These are phyloP conservation scores for Craseonycteris thonglongyai DNA, from an alignment of 2,113 vertebrate genomes.

Conservation along the genomic window DNA sequence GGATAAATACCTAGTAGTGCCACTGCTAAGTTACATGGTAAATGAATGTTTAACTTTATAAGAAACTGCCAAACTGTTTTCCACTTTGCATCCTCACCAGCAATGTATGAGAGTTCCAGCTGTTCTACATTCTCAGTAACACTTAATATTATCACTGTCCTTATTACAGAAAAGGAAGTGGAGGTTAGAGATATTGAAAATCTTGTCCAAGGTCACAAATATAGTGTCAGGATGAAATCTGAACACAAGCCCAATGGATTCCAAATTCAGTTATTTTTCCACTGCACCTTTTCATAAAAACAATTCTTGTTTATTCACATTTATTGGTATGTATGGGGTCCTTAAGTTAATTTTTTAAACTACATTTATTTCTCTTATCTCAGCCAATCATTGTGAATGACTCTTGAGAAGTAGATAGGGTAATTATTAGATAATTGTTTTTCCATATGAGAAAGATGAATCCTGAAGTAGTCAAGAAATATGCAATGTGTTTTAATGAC, in stretches of 20 bases:
- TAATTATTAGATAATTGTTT: background rate
- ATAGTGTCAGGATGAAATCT: background rate
- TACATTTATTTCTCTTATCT: background rate
- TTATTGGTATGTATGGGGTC: background rate
- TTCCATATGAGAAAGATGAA: background rate
- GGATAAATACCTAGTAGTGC: background rate
- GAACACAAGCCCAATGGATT: background rate
- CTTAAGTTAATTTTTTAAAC: background rate
- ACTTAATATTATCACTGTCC: background rate
- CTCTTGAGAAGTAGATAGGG: background rate
- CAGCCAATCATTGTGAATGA: background rate
- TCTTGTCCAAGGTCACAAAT: background rate
- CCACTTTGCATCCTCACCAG: background rate
- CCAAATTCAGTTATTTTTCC: background rate
- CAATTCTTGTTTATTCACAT: background rate
- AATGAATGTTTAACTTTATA: background rate
- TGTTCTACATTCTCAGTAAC: background rate
- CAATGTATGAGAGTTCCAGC: background rate
- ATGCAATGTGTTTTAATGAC: background rate
- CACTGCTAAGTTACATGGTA: background rate
- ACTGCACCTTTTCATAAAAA: background rate
- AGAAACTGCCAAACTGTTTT: background rate
- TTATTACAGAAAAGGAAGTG: background rate
- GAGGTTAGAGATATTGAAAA: background rate
- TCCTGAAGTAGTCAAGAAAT: background rate